phyloP scores from a whole-genome alignment of 2,797 vertebrate species.

The Muraenolepis orangiensis region DNA sequence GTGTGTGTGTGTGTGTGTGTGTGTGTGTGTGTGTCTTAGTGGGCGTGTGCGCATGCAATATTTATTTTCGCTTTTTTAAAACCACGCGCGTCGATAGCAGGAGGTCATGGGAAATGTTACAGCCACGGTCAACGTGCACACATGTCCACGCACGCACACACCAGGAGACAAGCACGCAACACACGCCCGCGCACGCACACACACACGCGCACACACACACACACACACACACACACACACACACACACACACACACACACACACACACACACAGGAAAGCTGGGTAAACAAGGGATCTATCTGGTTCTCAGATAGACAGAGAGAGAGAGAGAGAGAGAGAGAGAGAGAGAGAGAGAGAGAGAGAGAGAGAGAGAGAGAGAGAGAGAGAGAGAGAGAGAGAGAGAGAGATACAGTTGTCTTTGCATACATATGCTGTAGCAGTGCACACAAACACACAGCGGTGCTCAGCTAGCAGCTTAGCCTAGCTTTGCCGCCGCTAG shows the following conservation, averaged over 20 bases:
- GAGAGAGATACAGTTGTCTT: conserved; percentile 6
- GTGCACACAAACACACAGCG: not conserved
- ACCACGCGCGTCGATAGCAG: not conserved
- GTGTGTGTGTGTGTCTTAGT: conserved; percentile 15
- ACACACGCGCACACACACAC: not conserved
- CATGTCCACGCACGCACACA: not conserved
- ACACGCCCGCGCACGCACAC: conserved; percentile 8
- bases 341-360: no score
- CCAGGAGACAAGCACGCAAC: conserved; percentile 27
- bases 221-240: not conserved
- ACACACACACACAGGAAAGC: not conserved
- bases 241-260: not conserved
- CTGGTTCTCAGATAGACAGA: no score
- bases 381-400: no score
- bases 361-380: no score
- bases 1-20: conserved; percentile 19
- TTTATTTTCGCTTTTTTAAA: not conserved
- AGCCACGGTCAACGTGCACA: not conserved
- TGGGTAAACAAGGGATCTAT: no score
- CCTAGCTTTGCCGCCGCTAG: no score
- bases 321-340: no score
- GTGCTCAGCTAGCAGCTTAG: no score
- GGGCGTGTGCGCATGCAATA: not conserved
- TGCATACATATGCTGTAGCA: not conserved
- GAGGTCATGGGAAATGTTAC: conserved; percentile 69